Base-by-base conservation (phyloP, 2,113 vertebrate genomes). In the Cephalopholis sonnerati region DNA sequence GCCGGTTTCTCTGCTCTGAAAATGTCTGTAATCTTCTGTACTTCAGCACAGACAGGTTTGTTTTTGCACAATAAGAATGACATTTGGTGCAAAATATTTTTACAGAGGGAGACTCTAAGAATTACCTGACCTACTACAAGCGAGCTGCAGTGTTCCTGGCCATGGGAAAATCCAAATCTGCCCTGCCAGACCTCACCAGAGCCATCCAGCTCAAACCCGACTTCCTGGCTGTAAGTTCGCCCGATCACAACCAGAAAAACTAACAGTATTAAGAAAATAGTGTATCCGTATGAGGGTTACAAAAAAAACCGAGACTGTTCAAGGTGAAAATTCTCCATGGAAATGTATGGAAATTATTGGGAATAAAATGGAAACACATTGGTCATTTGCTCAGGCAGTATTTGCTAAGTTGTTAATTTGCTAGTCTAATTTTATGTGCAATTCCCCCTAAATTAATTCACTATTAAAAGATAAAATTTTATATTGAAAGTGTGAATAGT, bases 51-150 rank as follows among this genome's bases (percentile, higher is more conserved):
- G 20, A 36, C 50, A 1, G 22, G 10, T 25, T 54, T 62, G 32
- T 24, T 50, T 36, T 18, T 58, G 36, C 27, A 22, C 12, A 7
- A 13, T 22, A 39, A 39, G 4, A 39, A 3, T 17, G 24, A 29
- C 2, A 4, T 39, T 63, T 12, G 18, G 17, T 15, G 7, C 6
- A 2, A 44, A 44, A 10, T 0, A 44, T 44, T 83, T 68, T 77
- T 61, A n/a, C 82, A 97, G 96, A 97, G 86, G 95, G 93, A 12
- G 96, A 97, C 85, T 96, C 96, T 2, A 95, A 96, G 84, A 97
- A 96, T 70, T 97, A 97, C 89, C 87, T 97, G 90, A 97, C 96
- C 4, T 97, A 96, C 88, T 97, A 97, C 92, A 97, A 97, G 83
- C 90, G 96, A 50, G 96, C 96, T 1, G 95, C 96, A 0, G 96